Base-by-base conservation (phyloP, 2,797 vertebrate genomes). In the Gymnothorax javanicus region DNA sequence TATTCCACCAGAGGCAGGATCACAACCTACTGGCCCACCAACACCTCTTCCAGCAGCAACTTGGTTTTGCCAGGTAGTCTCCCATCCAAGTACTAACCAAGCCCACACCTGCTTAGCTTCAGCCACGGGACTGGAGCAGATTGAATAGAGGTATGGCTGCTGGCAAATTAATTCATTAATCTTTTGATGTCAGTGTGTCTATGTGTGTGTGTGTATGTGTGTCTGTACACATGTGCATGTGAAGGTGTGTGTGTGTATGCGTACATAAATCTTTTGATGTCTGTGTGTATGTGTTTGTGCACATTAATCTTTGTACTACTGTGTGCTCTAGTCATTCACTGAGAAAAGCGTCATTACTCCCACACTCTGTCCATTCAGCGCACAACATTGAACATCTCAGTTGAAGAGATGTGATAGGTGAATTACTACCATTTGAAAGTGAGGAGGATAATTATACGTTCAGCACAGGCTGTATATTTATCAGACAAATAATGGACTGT, bases 171-270 rank as follows among this genome's bases (percentile, higher is more conserved):
- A 43, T 43, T 43, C 33, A 43, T 64, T 82, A 86, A 59, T 73
- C 88, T 85, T 81, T 85, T 82, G 86, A 59, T 73, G 81, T 58
- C 86, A 77, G 90, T 87, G 79, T 84, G 84, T 84, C 86, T 84
- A 84, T 89, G 87, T 54, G 86, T 85, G 81, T 82, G 64, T 84
- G 59, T 71, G 73, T 52, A 75, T 85, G 84, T 91, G 84, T 84
- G 59, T 88, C 86, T 88, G 54, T 88, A 86, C 27, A 9, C 27
- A 43, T 88, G 57, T 43, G 82, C 27, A n/a, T 69, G 89, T 57
- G 83, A 81, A 77, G 86, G 20, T 64, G 52, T 83, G 84, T 88
- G 83, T 77, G 12, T 56, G 25, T 81, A 77, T 62, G 86, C 87
- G 56, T 71, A 43, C 33, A 43, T 43, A 43, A 43, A 43, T 43